Evolutionary conservation across 2,797 vertebrate species (phyloP).

Genomic region (Odontamblyopus rebecca): DNA sequence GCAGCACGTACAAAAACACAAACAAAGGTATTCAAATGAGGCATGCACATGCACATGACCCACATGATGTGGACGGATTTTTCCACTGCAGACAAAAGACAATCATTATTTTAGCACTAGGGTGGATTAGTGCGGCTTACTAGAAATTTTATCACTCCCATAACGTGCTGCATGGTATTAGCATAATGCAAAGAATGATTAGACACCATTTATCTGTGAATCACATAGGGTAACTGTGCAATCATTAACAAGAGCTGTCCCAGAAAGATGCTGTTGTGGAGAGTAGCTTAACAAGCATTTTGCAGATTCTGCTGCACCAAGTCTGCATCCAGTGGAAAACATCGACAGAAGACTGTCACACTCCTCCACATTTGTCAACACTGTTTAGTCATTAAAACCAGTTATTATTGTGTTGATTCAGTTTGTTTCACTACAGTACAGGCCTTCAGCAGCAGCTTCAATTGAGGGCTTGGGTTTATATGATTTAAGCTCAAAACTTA

Average conservation of each 20-base stretch:
- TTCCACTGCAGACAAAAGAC: conserved; percentile 66
- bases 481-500: conserved; percentile 17
- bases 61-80: conserved; percentile 58
- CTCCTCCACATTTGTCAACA: conserved; percentile 8
- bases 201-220: conserved; percentile 66
- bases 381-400: conserved; percentile 6
- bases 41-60: conserved; percentile 47
- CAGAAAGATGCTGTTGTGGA: conserved; percentile 37
- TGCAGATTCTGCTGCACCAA: conserved; percentile 18
- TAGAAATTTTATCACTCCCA: conserved; percentile 68
- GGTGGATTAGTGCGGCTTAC: conserved; percentile 72
- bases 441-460: not conserved
- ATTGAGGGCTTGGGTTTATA: not conserved
- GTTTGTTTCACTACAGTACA: not conserved
- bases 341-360: conserved; percentile 2
- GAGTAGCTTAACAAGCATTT: conserved; percentile 23
- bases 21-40: conserved; percentile 40
- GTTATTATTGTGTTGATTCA: not conserved
- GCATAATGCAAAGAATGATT: conserved; percentile 69
- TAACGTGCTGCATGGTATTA: conserved; percentile 68
- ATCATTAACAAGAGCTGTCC: conserved; percentile 58
- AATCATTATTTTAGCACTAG: conserved; percentile 72
- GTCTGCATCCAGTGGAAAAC: conserved; percentile 18
- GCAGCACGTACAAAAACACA: conserved; percentile 20
- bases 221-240: conserved; percentile 61